Base-by-base conservation (phyloP, 2,888 invertebrate genomes). In the Andrena haemorrhoa region DNA sequence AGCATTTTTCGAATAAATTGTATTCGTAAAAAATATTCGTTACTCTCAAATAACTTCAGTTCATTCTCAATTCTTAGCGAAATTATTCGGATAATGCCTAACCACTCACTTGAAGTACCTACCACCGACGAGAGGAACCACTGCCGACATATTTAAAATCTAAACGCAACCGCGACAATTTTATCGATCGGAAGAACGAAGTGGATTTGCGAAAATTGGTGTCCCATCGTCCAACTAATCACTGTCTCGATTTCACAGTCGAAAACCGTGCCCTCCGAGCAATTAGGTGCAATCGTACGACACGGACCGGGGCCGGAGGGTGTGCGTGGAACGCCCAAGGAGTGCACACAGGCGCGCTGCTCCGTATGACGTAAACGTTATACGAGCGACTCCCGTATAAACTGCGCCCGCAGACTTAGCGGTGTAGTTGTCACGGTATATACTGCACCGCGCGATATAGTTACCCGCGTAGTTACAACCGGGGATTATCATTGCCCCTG, bases 401-500 rank as follows among this genome's bases (percentile, higher is more conserved):
- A 84, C 80, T 75, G 60, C 61, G 31, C 58, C 61, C 75, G 70
- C 60, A 70, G 61, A 58, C 64, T 53, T 51, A 41, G 74, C 72
- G 80, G 66, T 83, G 72, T 75, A 79, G 64, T 75, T 83, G 83
- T 72, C 83, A 75, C 53, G 61, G 70, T 74, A 74, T 82, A 71
- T 75, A 51, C 56, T 47, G 51, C 31, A 60, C 66, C 58, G 41
- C 80, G 74, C 86, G 86, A 87, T 88, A 87, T 87, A 88, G 84
- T 87, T 87, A 77, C 74, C 78, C 74, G 73, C 82, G 82, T 75
- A 80, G 83, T 86, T 83, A 86, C 82, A 80, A 77, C 74, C 80
- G 77, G 73, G 83, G 76, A 86, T 85, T 89, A 86, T 89, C 86
- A 89, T 88, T 84, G 88, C 79, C 73, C 70, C 75, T 64, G 79